phyloP scores from a whole-genome alignment of 2,797 vertebrate species.

The Intellagama lesueurii region DNA sequence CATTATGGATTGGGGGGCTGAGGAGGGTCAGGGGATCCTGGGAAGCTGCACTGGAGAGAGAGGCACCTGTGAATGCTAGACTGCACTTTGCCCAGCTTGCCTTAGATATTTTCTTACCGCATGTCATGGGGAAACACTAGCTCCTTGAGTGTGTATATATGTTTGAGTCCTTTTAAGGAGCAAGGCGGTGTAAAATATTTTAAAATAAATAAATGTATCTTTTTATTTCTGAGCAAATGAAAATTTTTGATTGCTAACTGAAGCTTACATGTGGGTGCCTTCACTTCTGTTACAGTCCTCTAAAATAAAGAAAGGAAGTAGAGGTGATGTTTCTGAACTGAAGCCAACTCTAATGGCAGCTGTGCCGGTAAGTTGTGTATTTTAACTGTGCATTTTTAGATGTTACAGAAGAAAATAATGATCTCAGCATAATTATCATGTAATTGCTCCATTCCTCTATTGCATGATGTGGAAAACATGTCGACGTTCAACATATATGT shows the following conservation, averaged over 20 bases:
- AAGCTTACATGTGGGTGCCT: not conserved
- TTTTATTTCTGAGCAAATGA: not conserved
- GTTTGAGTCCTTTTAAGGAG: too few species aligned
- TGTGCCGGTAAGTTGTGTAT: conserved; percentile 87
- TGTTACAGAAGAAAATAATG: not conserved
- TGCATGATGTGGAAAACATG: not conserved
- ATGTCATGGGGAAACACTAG: conserved; percentile 2
- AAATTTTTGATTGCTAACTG: not conserved
- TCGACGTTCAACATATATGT: not conserved
- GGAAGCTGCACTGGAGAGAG: too few species aligned
- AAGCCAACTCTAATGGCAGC: conserved; percentile 95
- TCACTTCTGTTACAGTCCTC: conserved; percentile 83
- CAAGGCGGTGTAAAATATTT: too few species aligned
- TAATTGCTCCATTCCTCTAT: not conserved
- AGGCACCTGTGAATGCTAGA: too few species aligned
- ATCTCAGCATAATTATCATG: not conserved
- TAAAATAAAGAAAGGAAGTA: conserved; percentile 97
- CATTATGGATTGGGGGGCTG: too few species aligned
- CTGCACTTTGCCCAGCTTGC: too few species aligned
- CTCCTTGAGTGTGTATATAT: not conserved
- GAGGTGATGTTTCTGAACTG: conserved; percentile 89
- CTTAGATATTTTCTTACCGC: not conserved
- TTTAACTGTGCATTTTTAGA: fast-evolving
- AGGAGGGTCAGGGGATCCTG: too few species aligned
- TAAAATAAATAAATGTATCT: too few species aligned